Conservation (phyloP, 2,888 invertebrate species). For the Lottia scabra region DNA sequence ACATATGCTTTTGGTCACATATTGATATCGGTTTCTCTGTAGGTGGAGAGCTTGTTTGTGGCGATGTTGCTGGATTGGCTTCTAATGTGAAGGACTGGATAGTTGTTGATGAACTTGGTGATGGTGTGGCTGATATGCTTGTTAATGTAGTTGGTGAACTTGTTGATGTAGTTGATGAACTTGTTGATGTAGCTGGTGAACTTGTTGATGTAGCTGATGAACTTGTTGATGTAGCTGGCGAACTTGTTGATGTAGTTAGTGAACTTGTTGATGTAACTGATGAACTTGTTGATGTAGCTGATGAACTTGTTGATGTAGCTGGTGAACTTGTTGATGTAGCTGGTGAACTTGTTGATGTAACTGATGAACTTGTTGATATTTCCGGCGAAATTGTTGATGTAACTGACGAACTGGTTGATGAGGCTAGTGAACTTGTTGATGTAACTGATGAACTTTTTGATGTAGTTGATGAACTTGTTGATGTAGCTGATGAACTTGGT, state of each 20-base stretch:
- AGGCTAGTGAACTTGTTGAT: background rate
- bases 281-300: background rate
- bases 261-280: background rate
- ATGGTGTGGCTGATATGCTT: too few relatives aligned
- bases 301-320: background rate
- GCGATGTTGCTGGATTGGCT: background rate
- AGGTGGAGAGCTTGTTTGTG: background rate
- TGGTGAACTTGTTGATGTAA: background rate
- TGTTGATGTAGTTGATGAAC: background rate
- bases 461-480: background rate
- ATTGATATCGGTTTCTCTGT: background rate
- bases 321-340: background rate
- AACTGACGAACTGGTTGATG: background rate
- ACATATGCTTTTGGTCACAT: background rate
- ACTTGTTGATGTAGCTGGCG: background rate
- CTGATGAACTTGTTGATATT: background rate
- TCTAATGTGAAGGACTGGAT: too few relatives aligned
- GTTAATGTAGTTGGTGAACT: background rate
- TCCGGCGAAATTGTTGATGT: too few relatives aligned
- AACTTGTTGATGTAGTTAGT: background rate
- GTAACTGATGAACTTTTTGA: background rate
- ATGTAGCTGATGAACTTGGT: background rate
- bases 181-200: background rate
- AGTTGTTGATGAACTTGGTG: background rate
- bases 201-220: background rate